Base-by-base conservation (phyloP, 2,888 invertebrate genomes). In the Helleia helle region DNA sequence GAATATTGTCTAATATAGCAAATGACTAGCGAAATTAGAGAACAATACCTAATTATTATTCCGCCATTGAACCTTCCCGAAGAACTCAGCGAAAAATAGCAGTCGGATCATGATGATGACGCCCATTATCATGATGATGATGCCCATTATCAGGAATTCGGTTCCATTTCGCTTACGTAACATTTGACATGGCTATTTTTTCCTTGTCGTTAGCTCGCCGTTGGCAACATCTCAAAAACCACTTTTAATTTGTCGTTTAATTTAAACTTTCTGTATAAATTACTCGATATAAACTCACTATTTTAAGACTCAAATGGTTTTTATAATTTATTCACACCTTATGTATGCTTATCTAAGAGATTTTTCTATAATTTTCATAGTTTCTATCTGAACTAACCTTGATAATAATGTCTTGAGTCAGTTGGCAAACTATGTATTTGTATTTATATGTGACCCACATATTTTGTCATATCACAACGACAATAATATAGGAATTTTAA, bases 161-260 rank as follows among this genome's bases (percentile, higher is more conserved):
- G 30, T 34, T 46, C 9, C 43, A 43, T 46, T 44, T 47, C 43
- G 42, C 43, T 59, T 57, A 53, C 52, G 48, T 55, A 75, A 77
- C 58, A 59, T 65, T 67, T 69, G 74, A 77, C 76, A 75, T 57
- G 62, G 67, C 69, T 77, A 79, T 80, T 83, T 80, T 80, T 80
- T 74, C 68, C 70, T 66, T 63, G 68, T 66, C 64, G 71, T 71
- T 71, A 59, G 69, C 67, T 71, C 65, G 54, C 40, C 61, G 56
- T 67, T 83, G 83, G 81, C 83, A 70, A 57, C 39, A 48, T 50
- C 49, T 71, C 83, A 81, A 80, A 71, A 70, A 59, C 61, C 50
- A 57, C 53, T 55, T 55, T 58, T 58, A 57, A 38, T 43, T 40
- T 31, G 30, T 28, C 36, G 28, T 44, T 41, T 38, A 49, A 44